These are phyloP conservation scores for Catostylus mosaicus DNA, from an alignment of 30 jellyfish, hydroid and myxozoan species.

Conservation along the genomic window DNA sequence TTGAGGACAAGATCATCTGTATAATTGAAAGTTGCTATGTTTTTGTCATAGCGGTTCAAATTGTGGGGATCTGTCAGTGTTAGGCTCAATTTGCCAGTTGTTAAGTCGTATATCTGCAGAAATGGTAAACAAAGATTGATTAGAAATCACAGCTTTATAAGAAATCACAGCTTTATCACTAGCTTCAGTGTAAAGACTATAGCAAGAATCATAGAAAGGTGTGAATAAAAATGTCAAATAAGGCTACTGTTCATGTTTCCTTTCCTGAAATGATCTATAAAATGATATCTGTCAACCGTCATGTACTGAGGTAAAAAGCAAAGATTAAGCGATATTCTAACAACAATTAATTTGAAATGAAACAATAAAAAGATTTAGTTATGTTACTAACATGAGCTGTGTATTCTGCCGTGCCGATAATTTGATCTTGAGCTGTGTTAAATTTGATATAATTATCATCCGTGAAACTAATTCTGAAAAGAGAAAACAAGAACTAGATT, in stretches of 20 bases:
- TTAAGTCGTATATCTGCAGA: constrained; percentile 82
- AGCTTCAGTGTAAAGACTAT: no score
- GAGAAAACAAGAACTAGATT: no score
- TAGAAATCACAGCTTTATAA: no score
- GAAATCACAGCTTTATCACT: no score
- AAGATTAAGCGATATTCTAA: neutral
- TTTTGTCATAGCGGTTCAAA: constrained; percentile 65
- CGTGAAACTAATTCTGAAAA: constrained; percentile 69
- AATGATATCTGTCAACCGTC: neutral
- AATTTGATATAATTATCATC: constrained; percentile 68
- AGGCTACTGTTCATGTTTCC: no score
- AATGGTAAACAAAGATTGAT: no score
- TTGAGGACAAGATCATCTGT: constrained; percentile 89
- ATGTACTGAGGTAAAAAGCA: neutral
- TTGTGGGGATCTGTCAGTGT: constrained; percentile 74
- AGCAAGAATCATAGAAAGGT: no score
- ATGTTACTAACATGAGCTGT: constrained; percentile 82
- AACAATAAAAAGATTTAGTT: neutral
- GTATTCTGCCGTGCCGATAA: constrained; percentile 78
- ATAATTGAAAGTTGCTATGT: constrained; percentile 78
- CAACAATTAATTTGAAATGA: no score
- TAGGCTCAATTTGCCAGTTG: constrained; percentile 67
- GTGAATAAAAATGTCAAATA: no score
- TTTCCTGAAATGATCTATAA: no score
- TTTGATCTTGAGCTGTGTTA: constrained; percentile 83